Evolutionary conservation across 2,888 invertebrate genomes (phyloP).

Genomic region (Synergus japonicus): DNA sequence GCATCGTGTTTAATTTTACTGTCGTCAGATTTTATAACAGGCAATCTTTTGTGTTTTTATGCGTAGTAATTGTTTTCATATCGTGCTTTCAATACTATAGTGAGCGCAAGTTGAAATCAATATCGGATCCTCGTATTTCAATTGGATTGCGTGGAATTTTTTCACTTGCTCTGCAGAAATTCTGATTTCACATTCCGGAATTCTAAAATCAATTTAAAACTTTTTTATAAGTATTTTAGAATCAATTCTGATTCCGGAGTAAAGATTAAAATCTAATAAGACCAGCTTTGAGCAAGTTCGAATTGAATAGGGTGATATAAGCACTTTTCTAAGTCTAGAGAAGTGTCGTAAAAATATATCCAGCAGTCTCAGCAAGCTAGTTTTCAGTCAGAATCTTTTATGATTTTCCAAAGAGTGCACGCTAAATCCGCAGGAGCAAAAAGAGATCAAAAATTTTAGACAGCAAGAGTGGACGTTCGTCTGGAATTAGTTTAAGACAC

Average conservation of each 20-base stretch:
- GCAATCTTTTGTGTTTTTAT: neutral
- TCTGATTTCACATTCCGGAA: neutral
- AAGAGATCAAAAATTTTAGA: neutral
- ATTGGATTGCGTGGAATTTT: neutral
- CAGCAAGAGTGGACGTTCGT: conserved; percentile 42
- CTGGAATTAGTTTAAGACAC: conserved; percentile 57
- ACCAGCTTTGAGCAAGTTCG: neutral
- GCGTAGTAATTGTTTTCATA: conserved; percentile 9
- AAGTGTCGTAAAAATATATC: conserved; percentile 20
- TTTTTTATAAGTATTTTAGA: neutral
- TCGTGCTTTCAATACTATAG: neutral
- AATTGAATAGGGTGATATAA: neutral
- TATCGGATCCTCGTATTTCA: neutral
- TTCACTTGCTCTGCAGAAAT: neutral
- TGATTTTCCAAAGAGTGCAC: too few species aligned
- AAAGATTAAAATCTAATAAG: too few species aligned
- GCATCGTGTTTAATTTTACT: neutral
- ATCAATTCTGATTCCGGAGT: neutral
- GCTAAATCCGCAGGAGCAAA: neutral
- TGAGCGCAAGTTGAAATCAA: neutral
- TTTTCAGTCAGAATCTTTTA: conserved; percentile 48
- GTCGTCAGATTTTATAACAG: neutral
- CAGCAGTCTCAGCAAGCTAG: conserved; percentile 19
- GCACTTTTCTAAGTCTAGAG: neutral
- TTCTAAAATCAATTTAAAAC: neutral